Percentiles rank a stretch among this genome's conserved stretches.
Evolutionary conservation across 2,113 vertebrate genomes (phyloP).

Genomic region (Spheniscus mendiculus): DNA sequence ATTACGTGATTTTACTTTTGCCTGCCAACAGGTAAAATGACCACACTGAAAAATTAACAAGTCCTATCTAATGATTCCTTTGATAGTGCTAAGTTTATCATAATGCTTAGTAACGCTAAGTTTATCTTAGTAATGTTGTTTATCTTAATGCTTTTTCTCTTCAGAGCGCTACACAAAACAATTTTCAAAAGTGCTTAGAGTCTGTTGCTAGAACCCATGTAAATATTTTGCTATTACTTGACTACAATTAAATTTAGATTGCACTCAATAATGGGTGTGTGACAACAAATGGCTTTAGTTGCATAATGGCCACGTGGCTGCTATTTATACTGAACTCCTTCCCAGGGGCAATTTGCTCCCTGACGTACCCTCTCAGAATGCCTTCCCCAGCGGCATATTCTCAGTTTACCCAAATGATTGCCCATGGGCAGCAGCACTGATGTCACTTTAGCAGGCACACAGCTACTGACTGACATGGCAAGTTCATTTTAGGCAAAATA

Average conservation of each 20-base stretch:
- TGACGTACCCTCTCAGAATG: not conserved
- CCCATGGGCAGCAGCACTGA: not conserved
- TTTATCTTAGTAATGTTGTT: not conserved
- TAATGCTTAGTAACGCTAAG: not conserved
- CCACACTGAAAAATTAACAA: not conserved
- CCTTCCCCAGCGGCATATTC: not conserved
- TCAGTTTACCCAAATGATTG: not conserved
- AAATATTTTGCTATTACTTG: not conserved
- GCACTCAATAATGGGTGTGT: not conserved
- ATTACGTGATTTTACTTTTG: accelerated
- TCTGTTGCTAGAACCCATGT: not conserved
- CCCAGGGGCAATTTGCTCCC: not conserved
- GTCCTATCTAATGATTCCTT: not conserved
- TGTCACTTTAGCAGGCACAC: not conserved
- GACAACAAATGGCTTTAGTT: not conserved
- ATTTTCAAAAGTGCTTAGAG: not conserved
- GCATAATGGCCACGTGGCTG: not conserved
- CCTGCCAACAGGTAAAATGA: not conserved
- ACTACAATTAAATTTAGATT: not conserved
- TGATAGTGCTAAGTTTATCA: not conserved
- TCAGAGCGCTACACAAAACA: not conserved
- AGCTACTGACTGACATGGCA: not conserved
- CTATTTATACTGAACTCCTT: not conserved
- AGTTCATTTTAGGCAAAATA: not conserved
- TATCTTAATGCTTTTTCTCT: not conserved